Conservation (phyloP, 2,888 invertebrate genomes). For the Crocallis elinguaria region DNA sequence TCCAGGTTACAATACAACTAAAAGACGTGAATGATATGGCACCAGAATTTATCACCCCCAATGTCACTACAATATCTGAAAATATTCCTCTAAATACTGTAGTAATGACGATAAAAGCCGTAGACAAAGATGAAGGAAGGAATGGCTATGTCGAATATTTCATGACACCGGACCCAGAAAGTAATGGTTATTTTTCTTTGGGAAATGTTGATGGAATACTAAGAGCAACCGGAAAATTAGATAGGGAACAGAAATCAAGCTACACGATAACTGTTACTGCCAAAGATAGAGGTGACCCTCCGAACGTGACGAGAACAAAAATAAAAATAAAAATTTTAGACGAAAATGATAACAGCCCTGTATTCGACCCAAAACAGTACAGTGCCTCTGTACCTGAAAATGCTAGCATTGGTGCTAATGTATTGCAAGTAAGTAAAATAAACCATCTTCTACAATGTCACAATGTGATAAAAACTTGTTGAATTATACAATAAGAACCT, state of each 20-base stretch:
- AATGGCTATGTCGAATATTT: slow-evolving; percentile 96
- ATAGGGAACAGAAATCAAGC: slow-evolving; percentile 91
- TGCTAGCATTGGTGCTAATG: slow-evolving; percentile 96
- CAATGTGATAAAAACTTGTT: not conserved
- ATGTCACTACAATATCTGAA: slow-evolving; percentile 92
- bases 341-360: slow-evolving; percentile 95
- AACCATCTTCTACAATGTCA: too few species aligned
- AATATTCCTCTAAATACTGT: slow-evolving; percentile 94
- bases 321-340: slow-evolving; percentile 91
- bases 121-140: slow-evolving; percentile 95
- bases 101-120: slow-evolving; percentile 94
- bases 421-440: slow-evolving; percentile 88
- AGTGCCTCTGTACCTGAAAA: slow-evolving; percentile 96
- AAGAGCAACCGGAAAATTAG: slow-evolving; percentile 93
- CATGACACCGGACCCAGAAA: slow-evolving; percentile 87
- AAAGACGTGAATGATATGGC: slow-evolving; percentile 97
- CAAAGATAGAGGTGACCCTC: slow-evolving; percentile 94
- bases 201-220: slow-evolving; percentile 95
- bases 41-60: slow-evolving; percentile 93
- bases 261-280: slow-evolving; percentile 93
- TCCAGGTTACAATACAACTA: slow-evolving; percentile 93
- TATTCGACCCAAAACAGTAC: slow-evolving; percentile 95
- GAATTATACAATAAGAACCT: not conserved
- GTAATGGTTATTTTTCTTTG: slow-evolving; percentile 90
- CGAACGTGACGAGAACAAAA: slow-evolving; percentile 88